Base-by-base conservation (phyloP, 2,797 vertebrate genomes). In the Hoplostethus atlanticus region DNA sequence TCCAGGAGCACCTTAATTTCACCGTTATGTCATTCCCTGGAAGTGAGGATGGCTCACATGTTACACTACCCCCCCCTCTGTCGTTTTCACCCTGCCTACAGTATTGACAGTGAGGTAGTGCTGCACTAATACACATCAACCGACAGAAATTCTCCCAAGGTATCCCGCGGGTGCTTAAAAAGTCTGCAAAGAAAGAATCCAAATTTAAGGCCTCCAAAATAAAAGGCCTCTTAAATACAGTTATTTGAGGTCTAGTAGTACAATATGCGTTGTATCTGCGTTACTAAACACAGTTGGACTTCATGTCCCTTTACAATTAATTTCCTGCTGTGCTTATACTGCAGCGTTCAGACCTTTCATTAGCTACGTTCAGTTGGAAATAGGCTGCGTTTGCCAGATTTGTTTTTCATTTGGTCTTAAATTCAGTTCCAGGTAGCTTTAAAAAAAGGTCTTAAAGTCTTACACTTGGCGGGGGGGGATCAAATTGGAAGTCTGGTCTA, bases 141-240 rank as follows among this genome's bases (percentile, higher is more conserved):
- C 38, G 8, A 7, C 38, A 40, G 8, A 40, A 40, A 8, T 40
- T 40, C 2, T 40, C 7, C 2, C 7, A 2, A 8, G 38, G 38
- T 40, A 1, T 40, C 6, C 38, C 21, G 9, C 4, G 4, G 34
- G 34, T 34, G 4, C 34, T 34, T 34, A 34, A 34, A 34, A 60
- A 52, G 16, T 55, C 28, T 53, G 12, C 42, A 44, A 34, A 58
- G 63, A 75, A 77, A 81, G 64, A 63, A 75, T 62, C 51, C 51
- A 79, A 34, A 34, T 73, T 47, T 55, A 63, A 55, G 62, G 58
- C 63, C 38, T 40, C 38, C 7, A 40, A 40, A 40, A 40, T 2
- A 1, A 40, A 40, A 40, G 9, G 2, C 9, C 6, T 40, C 38
- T 40, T 40, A 8, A 40, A 40, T 7, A 10, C 9, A 8, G 6